These are phyloP conservation scores for Pardalotus punctatus DNA, from an alignment of 2,113 vertebrate genomes.

Conservation along the genomic window DNA sequence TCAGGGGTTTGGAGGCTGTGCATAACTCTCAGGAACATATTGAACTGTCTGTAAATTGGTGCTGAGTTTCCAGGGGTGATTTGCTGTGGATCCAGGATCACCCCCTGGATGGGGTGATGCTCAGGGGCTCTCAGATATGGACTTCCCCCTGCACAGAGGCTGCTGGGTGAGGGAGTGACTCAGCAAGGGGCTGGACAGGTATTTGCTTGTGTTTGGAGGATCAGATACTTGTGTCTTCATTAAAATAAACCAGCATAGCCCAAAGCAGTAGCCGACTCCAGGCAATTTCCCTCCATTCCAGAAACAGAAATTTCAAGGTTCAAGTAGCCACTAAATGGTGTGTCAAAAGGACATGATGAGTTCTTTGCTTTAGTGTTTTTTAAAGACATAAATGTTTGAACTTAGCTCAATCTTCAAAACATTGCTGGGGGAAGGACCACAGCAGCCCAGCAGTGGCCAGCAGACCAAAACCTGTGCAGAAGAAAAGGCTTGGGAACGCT, in stretches of 20 bases:
- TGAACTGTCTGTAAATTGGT: neutral
- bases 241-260: neutral
- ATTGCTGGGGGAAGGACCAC: neutral
- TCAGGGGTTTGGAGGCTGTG: neutral
- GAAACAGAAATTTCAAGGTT: neutral
- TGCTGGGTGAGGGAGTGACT: neutral
- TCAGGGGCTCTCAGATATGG: neutral
- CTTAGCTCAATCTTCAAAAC: neutral
- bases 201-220: neutral
- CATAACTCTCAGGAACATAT: neutral
- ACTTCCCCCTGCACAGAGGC: neutral
- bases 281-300: neutral
- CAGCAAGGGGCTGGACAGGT: neutral
- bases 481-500: neutral
- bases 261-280: neutral
- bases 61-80: accelerated
- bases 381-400: neutral
- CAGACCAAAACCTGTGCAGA: neutral
- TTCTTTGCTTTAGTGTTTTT: neutral
- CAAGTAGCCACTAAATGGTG: neutral
- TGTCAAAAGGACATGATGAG: neutral
- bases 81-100: neutral
- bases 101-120: neutral
- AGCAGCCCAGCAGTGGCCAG: neutral
- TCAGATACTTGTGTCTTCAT: neutral